phyloP scores from a whole-genome alignment of 2,113 vertebrate species.

The Notarius quadriscutis region DNA sequence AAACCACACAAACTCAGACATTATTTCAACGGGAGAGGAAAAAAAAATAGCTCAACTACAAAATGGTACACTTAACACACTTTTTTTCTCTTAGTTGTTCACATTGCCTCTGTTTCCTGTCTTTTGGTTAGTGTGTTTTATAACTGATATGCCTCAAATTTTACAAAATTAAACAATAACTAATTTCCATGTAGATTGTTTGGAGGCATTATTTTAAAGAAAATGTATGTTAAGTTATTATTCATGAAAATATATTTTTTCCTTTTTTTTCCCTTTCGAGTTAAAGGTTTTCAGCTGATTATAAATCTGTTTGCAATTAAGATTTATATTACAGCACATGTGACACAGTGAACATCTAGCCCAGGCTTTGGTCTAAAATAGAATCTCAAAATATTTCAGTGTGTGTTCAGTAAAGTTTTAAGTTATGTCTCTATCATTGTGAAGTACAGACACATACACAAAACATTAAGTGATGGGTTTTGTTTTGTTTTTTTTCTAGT shows the following conservation, averaged over 20 bases:
- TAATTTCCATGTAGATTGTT: background rate
- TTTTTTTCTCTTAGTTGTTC: background rate
- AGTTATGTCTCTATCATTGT: background rate
- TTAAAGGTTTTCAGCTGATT: background rate
- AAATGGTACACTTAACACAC: background rate
- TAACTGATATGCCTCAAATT: background rate
- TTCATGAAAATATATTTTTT: background rate
- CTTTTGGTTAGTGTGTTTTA: constrained; percentile 2
- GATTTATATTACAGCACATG: background rate
- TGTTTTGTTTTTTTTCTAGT: background rate
- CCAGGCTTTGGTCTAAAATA: background rate
- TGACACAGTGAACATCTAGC: background rate
- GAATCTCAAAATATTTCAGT: background rate
- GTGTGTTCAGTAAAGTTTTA: constrained; percentile 8
- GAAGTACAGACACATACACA: constrained; percentile 19
- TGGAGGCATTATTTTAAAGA: background rate
- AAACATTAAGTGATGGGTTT: background rate
- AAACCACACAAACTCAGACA: constrained; percentile 15
- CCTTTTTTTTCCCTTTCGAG: background rate
- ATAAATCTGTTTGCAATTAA: constrained; percentile 3
- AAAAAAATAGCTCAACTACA: constrained; percentile 25
- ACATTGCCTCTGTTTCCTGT: background rate
- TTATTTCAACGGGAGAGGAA: background rate
- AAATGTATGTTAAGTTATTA: background rate
- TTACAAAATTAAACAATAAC: background rate